Evolutionary conservation across 2,113 vertebrate genomes (phyloP).

Genomic region (Indicator maculatus): DNA sequence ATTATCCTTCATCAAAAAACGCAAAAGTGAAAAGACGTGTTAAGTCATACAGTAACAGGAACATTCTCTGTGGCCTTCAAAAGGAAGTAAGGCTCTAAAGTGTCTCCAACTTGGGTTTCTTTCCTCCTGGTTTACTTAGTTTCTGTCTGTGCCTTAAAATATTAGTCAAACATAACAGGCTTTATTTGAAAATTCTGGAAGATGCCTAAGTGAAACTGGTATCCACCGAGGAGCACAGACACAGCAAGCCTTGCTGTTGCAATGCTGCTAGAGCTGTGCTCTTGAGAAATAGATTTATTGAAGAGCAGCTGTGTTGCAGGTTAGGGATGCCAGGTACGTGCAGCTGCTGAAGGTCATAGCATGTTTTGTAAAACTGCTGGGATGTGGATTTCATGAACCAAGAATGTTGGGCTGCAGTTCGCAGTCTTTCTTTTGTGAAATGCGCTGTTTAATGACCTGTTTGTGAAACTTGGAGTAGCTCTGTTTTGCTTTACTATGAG

Average conservation of each 20-base stretch:
- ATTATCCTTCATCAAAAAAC: not conserved
- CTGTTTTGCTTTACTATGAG: not conserved
- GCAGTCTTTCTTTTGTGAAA: not conserved
- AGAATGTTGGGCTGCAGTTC: not conserved
- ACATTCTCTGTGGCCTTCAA: not conserved
- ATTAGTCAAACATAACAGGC: not conserved
- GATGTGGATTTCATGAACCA: not conserved
- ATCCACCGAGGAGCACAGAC: not conserved
- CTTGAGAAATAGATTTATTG: not conserved
- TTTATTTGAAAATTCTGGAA: not conserved
- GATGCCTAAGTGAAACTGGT: not conserved
- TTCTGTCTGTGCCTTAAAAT: not conserved
- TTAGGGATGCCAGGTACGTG: not conserved
- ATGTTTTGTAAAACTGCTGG: not conserved
- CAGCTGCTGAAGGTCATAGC: not conserved
- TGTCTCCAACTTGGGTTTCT: not conserved
- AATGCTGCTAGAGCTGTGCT: not conserved
- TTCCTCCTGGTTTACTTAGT: not conserved
- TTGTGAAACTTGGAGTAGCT: not conserved
- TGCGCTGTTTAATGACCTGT: rapidly evolving
- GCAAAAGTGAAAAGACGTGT: not conserved
- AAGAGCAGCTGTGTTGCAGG: not conserved
- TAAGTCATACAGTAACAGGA: not conserved
- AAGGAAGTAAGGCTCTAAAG: not conserved
- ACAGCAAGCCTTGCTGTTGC: not conserved